phyloP scores from a whole-genome alignment of 92 coral and sea anemone species.

The Muricea muricata region DNA sequence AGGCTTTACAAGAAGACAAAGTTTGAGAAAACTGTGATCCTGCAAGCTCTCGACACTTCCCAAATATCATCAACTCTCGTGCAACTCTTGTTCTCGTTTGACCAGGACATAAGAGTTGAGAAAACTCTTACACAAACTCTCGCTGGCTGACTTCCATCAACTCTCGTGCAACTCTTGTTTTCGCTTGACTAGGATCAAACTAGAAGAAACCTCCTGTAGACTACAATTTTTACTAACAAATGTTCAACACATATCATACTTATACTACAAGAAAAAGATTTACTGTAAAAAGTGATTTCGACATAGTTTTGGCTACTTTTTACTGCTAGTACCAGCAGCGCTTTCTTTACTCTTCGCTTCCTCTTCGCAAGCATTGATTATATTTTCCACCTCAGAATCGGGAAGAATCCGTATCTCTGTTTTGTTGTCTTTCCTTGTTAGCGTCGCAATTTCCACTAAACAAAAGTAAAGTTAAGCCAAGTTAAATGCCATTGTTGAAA shows the following conservation, averaged over 20 bases:
- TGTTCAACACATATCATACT: not conserved
- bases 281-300: not conserved
- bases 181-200: too few species aligned
- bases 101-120: too few species aligned
- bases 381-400: slow-evolving; percentile 72
- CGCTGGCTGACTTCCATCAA: too few species aligned
- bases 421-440: slow-evolving; percentile 84
- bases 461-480: not conserved
- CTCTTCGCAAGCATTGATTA: slow-evolving; percentile 82
- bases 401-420: slow-evolving; percentile 79
- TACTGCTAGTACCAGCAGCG: slow-evolving; percentile 5
- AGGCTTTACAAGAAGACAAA: too few species aligned
- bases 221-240: not conserved
- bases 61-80: too few species aligned
- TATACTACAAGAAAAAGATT: not conserved
- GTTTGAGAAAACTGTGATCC: too few species aligned
- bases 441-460: slow-evolving; percentile 93
- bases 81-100: too few species aligned
- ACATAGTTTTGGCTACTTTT: slow-evolving; percentile 4
- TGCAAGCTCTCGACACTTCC: too few species aligned
- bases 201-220: too few species aligned
- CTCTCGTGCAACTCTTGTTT: too few species aligned
- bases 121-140: too few species aligned
- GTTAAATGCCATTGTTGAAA: too few species aligned
- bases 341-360: slow-evolving; percentile 86